Evolutionary conservation across 2,888 invertebrate genomes (phyloP).

Genomic region (Urechis unicinctus): DNA sequence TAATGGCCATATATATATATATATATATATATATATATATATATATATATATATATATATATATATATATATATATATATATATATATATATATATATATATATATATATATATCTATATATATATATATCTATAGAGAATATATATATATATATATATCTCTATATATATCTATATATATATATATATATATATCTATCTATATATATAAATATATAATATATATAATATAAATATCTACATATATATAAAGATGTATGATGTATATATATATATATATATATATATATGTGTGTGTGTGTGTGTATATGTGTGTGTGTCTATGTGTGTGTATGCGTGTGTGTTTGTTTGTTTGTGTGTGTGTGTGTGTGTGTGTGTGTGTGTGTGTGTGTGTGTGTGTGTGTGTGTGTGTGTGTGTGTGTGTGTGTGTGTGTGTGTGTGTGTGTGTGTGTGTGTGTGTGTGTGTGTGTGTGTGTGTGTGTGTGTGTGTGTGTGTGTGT

Average conservation of each 20-base stretch:
- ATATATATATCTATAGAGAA: too few relatives aligned
- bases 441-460: constrained; percentile 1
- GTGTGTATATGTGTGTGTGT: constrained; percentile 6
- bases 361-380: constrained; percentile 8
- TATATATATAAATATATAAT: background rate
- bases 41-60: constrained; percentile 3
- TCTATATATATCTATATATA: too few relatives aligned
- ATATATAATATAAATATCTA: background rate
- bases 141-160: too few relatives aligned
- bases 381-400: constrained; percentile 8
- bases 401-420: constrained; percentile 6
- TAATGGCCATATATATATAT: too few relatives aligned
- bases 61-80: constrained; percentile 1
- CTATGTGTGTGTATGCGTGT: too few relatives aligned
- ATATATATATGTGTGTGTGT: constrained; percentile 7
- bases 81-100: background rate
- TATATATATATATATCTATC: too few relatives aligned
- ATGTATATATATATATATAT: constrained; percentile 1
- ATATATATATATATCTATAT: too few relatives aligned
- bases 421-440: constrained; percentile 7
- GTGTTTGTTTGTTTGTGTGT: too few relatives aligned
- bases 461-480: constrained; percentile 7
- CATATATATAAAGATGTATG: too few relatives aligned
- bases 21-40: too few relatives aligned
- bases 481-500: too few relatives aligned